Evolutionary conservation across 2,888 invertebrate species (phyloP).

Genomic region (Sarcophaga subvicina): DNA sequence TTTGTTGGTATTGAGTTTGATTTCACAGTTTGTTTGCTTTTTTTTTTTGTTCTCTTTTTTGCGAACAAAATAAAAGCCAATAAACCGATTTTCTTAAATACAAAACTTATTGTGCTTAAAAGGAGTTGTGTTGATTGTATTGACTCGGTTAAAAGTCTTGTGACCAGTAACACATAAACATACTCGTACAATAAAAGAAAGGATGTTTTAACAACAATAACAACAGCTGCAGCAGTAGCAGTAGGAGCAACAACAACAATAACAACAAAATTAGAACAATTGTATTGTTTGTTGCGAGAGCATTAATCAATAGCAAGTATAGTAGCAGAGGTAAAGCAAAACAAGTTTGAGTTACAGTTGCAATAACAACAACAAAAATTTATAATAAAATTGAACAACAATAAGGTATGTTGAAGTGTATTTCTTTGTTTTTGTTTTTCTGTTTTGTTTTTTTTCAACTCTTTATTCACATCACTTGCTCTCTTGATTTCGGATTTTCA

Average conservation of each 20-base stretch:
- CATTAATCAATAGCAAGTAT: constrained; percentile 14
- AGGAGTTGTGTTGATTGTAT: constrained; percentile 28
- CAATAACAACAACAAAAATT: constrained; percentile 48
- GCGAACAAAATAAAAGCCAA: constrained; percentile 50
- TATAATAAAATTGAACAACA: constrained; percentile 46
- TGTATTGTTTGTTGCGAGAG: constrained; percentile 17
- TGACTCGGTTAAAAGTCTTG: constrained; percentile 38
- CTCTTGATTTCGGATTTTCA: no score
- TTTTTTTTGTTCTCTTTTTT: neutral
- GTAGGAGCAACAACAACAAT: constrained; percentile 16
- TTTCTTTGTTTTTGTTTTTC: constrained; percentile 29
- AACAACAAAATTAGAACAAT: constrained; percentile 40
- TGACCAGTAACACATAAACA: constrained; percentile 9
- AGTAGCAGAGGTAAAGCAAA: neutral
- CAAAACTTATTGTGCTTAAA: constrained; percentile 39
- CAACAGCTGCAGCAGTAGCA: constrained; percentile 21
- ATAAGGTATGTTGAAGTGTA: constrained; percentile 46
- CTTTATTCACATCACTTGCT: no score
- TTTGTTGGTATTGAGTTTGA: constrained; percentile 3
- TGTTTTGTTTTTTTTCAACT: neutral
- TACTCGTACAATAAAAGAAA: neutral
- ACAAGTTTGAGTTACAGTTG: neutral
- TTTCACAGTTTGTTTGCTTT: neutral
- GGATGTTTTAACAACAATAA: neutral
- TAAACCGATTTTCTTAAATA: constrained; percentile 55